Base-by-base conservation (phyloP, 2,888 invertebrate species). In the Leptopterna dolabrata region DNA sequence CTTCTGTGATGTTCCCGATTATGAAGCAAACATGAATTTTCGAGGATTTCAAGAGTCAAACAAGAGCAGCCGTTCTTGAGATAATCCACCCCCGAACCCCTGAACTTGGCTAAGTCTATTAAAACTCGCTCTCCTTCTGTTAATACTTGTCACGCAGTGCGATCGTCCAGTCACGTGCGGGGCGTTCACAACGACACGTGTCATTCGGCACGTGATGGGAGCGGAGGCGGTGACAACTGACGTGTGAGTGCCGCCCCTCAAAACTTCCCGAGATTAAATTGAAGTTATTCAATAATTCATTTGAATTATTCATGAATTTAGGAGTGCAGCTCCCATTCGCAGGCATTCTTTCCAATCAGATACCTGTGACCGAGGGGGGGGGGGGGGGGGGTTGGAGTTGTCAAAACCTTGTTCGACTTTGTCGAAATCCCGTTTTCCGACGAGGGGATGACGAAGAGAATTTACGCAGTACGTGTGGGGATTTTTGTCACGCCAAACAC, bases 51-150 rank as follows among this genome's bases (percentile, higher is more conserved):
- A 51, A 4, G 51, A 63, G 63, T 24, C 24, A 63, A 63, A 63
- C 51, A 51, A 16, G 51, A n/a, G 14, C 51, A 24, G 6, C 63
- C 63, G 24, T 63, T 24, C 4, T n/a, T 9, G 9, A 4, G 6
- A 24, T 63, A 63, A 63, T 63, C 63, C 47, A 11, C 63, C 63
- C 13, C 63, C 63, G 3, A 45, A 2, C 2, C 71, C 30, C 36
- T 73, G 16, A 73, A 73, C 30, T 41, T 36, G 36, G 41, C 41
- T 36, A 45, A 45, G 78, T 78, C 78, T 78, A 43, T 78, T 78
- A 78, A 78, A 78, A 78, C 78, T 45, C 78, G 78, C 78, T 45
- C 24, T 78, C 78, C 78, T 16, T 78, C 78, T 78, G 78, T 78
- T 78, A 78, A 78, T 78, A 78, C 45, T 43, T 78, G 45, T 78